A percentile compares a stretch with the other conserved stretches of the same genome.
phyloP scores from a whole-genome alignment of 64 coral and sea anemone genomes.

The Trachythela sp. region DNA sequence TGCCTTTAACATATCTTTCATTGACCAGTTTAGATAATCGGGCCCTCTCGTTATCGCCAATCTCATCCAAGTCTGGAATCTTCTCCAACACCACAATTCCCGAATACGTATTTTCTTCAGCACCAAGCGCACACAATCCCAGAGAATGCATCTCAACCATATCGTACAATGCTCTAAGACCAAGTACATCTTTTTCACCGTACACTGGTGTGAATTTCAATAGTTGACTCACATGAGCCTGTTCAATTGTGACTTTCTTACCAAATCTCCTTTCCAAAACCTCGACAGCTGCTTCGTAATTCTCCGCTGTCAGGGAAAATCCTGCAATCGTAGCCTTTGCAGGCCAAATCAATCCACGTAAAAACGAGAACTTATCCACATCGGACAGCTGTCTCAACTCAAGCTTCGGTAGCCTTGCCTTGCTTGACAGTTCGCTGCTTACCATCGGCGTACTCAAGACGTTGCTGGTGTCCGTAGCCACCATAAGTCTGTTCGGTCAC shows the following conservation, averaged over 20 bases:
- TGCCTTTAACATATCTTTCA: conserved; percentile 31
- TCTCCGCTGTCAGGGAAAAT: conserved; percentile 39
- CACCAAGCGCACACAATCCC: conserved; percentile 17
- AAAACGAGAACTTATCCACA: conserved; percentile 49
- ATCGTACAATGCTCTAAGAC: not conserved
- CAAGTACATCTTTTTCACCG: not conserved
- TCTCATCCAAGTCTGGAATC: conserved; percentile 26
- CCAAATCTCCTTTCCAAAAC: conserved; percentile 33
- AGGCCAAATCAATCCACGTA: conserved; percentile 7
- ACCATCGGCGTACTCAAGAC: not conserved
- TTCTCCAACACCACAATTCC: conserved; percentile 37
- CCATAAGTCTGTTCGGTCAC: too few relatives aligned
- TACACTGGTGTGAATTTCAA: conserved; percentile 20
- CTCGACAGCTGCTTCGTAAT: conserved; percentile 35
- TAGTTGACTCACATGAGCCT: conserved; percentile 36
- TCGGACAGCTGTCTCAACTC: conserved; percentile 5
- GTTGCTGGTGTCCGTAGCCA: not conserved
- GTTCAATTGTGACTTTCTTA: not conserved
- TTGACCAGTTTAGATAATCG: conserved; percentile 16
- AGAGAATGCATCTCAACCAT: conserved; percentile 33
- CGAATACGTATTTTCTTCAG: conserved; percentile 23
- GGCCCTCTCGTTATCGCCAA: conserved; percentile 31
- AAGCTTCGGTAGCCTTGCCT: not conserved
- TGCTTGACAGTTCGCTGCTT: not conserved
- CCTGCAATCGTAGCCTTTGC: conserved; percentile 34